A percentile compares a stretch with the other conserved stretches of the same genome.
Conservation (phyloP, 2,888 invertebrate species). For the Lordiphosa fenestrarum region DNA sequence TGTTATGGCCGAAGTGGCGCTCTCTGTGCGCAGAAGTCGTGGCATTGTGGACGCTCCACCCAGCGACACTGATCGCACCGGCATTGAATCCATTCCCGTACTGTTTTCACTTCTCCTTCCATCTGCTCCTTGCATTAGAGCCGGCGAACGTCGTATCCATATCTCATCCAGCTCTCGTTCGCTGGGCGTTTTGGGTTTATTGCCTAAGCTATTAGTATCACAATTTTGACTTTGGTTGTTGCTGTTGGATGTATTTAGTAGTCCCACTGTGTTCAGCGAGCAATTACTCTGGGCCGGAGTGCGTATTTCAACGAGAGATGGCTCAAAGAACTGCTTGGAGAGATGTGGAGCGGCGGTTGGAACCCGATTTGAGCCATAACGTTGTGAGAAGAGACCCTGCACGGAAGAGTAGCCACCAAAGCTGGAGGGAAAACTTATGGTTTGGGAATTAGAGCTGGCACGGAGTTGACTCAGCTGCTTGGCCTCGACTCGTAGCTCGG, state of each 20-base stretch:
- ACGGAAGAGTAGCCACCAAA: slow-evolving; percentile 83
- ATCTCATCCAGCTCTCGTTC: slow-evolving; percentile 74
- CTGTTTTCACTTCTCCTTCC: too few species aligned
- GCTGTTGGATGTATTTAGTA: slow-evolving; percentile 13
- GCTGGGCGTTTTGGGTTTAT: slow-evolving; percentile 57
- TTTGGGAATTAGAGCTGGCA: slow-evolving; percentile 82
- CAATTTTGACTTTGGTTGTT: slow-evolving; percentile 65
- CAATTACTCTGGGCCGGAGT: slow-evolving; percentile 80
- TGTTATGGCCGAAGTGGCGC: slow-evolving; percentile 55
- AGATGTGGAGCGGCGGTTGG: slow-evolving; percentile 82
- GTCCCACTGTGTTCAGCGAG: slow-evolving; percentile 61
- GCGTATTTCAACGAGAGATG: slow-evolving; percentile 90
- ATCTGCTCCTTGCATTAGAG: neutral
- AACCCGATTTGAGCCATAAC: slow-evolving; percentile 75
- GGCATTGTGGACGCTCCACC: slow-evolving; percentile 52
- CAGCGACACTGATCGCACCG: slow-evolving; percentile 40
- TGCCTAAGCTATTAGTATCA: slow-evolving; percentile 67
- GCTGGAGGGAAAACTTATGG: slow-evolving; percentile 85
- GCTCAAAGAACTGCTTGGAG: slow-evolving; percentile 91
- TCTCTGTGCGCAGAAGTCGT: slow-evolving; percentile 60
- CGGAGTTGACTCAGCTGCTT: slow-evolving; percentile 69
- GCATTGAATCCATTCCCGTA: neutral
- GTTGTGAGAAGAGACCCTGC: slow-evolving; percentile 82
- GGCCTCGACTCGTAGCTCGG: slow-evolving; percentile 75
- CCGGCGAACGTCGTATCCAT: slow-evolving; percentile 70